These are phyloP conservation scores for Dolichotis patagonum DNA, from an alignment of 2,113 vertebrate genomes.

Conservation along the genomic window DNA sequence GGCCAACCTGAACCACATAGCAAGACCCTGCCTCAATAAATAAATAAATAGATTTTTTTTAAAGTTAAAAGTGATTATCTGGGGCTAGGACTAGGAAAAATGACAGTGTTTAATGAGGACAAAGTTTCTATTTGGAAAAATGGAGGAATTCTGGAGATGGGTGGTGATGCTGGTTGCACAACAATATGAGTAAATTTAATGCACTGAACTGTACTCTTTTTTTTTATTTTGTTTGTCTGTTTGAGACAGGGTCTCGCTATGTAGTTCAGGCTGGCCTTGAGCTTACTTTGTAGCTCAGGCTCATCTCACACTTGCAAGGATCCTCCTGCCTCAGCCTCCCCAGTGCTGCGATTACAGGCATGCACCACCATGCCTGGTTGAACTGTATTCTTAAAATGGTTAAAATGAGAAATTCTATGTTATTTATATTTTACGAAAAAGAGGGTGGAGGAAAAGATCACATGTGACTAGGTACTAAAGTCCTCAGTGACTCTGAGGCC, in stretches of 20 bases:
- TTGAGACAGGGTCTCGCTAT: no score
- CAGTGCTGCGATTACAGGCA: no score
- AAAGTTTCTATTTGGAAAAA: slow-evolving; percentile 7
- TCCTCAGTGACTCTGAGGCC: not conserved
- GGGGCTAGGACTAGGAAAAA: not conserved
- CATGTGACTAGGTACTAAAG: not conserved
- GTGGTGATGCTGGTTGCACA: not conserved
- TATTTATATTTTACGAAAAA: not conserved
- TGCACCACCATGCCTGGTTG: no score
- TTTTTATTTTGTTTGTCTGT: no score
- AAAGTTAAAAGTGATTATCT: not conserved
- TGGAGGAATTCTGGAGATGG: slow-evolving; percentile 16
- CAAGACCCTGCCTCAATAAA: not conserved
- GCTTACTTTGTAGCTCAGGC: no score
- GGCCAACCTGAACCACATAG: not conserved
- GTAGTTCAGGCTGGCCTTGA: no score
- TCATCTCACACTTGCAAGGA: no score
- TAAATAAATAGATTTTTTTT: not conserved
- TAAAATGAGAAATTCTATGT: slow-evolving; percentile 24
- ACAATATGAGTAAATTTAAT: not conserved
- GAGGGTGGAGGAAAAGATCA: not conserved
- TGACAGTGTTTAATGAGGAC: not conserved
- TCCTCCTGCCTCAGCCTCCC: no score
- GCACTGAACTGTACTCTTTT: not conserved
- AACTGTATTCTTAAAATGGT: not conserved